phyloP scores from a whole-genome alignment of 1,140 invertebrate genomes.

The Lepidotrigona ventralis region DNA sequence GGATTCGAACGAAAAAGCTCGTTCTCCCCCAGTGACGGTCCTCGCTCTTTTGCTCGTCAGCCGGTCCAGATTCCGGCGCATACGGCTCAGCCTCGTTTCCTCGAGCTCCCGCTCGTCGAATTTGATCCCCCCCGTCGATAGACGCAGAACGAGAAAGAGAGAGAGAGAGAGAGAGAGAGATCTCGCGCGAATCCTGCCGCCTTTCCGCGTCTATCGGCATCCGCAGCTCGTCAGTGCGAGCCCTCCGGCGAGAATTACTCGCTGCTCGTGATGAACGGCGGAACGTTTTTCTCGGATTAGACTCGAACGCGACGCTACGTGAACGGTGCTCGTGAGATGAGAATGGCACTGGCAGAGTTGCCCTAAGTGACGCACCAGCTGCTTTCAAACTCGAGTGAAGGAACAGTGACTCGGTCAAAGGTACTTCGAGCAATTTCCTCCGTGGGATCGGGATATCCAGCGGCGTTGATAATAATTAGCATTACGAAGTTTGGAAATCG shows the following conservation, averaged over 20 bases:
- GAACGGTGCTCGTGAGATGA: not conserved
- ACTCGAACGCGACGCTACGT: not conserved
- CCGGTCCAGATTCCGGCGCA: constrained; percentile 30
- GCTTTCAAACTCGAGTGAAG: not conserved
- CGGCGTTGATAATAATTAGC: not conserved
- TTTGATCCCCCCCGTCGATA: constrained; percentile 23
- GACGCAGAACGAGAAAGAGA: not conserved
- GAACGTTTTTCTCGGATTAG: constrained; percentile 4
- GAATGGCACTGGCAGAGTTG: not conserved
- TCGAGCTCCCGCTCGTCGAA: constrained; percentile 17
- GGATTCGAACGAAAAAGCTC: constrained; percentile 50
- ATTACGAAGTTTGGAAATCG: not conserved
- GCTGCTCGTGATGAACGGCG: not conserved
- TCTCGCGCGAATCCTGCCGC: not conserved
- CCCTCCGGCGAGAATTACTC: not conserved
- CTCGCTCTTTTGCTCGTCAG: constrained; percentile 45
- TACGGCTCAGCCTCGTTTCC: constrained; percentile 13
- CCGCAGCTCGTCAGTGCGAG: not conserved
- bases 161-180: not conserved
- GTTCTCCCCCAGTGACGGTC: constrained; percentile 16
- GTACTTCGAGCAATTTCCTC: not conserved
- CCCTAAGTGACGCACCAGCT: not conserved
- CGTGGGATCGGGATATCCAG: not conserved
- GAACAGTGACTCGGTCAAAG: not conserved
- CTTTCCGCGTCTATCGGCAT: not conserved